Evolutionary conservation across 2,888 invertebrate genomes (phyloP).

Genomic region (Atethmia centrago): DNA sequence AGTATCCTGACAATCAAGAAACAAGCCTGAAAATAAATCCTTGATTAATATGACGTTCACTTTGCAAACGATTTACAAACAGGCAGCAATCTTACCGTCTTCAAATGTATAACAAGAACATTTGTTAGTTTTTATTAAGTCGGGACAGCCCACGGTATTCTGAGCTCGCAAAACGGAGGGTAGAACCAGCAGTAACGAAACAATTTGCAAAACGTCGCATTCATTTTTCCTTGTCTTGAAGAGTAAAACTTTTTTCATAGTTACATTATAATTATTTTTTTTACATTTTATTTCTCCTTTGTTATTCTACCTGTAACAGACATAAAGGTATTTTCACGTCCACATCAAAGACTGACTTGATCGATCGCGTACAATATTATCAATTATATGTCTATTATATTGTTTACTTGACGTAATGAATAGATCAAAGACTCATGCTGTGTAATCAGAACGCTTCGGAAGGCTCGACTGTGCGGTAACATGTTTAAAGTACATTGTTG

Average conservation of each 20-base stretch:
- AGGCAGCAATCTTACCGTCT: conserved; percentile 91
- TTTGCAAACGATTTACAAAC: conserved; percentile 50
- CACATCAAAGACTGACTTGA: conserved; percentile 31
- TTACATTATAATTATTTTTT: conserved; percentile 85
- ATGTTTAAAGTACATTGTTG: conserved; percentile 47
- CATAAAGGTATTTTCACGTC: conserved; percentile 37
- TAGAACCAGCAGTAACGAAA: conserved; percentile 85
- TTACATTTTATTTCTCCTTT: conserved; percentile 76
- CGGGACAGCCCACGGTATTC: conserved; percentile 92
- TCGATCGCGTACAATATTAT: conserved; percentile 15
- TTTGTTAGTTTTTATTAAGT: conserved; percentile 93
- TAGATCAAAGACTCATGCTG: conserved; percentile 51
- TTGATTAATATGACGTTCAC: conserved; percentile 58
- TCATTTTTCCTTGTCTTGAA: conserved; percentile 82
- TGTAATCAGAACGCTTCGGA: conserved; percentile 50
- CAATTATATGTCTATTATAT: conserved; percentile 42
- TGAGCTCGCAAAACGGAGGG: conserved; percentile 87
- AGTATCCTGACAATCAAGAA: conserved; percentile 96
- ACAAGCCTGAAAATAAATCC: conserved; percentile 91
- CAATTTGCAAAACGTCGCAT: conserved; percentile 83
- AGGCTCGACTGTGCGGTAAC: conserved; percentile 38
- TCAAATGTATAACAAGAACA: conserved; percentile 98
- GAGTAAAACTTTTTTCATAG: conserved; percentile 87
- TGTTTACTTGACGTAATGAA: conserved; percentile 53
- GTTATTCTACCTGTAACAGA: conserved; percentile 81